Percentiles rank a stretch among this genome's conserved stretches.
Evolutionary conservation across 2,888 invertebrate species (phyloP).

Genomic region (Euphydryas editha): DNA sequence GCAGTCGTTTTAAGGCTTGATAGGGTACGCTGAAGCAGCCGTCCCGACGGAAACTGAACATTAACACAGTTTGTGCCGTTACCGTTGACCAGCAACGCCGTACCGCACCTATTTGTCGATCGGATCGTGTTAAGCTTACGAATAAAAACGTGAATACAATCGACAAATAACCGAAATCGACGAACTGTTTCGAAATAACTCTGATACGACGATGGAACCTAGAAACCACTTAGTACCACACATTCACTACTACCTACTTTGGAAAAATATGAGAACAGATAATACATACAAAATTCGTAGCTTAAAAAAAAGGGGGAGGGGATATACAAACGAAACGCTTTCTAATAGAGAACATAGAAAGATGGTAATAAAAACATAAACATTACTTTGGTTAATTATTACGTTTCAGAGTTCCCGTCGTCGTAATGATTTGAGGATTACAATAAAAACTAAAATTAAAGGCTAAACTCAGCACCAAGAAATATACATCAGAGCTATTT

Average conservation of each 20-base stretch:
- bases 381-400: background rate
- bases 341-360: background rate
- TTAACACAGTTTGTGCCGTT: slow-evolving; percentile 8
- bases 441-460: background rate
- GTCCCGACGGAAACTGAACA: slow-evolving; percentile 7
- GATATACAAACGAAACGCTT: background rate
- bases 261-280: background rate
- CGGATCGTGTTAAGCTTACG: background rate
- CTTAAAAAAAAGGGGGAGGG: background rate
- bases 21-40: slow-evolving; percentile 13
- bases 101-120: background rate
- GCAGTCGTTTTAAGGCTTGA: slow-evolving; percentile 39
- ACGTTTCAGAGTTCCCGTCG: slow-evolving; percentile 5
- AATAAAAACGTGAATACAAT: slow-evolving; percentile 7
- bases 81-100: background rate
- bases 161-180: slow-evolving; percentile 1
- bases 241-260: slow-evolving; percentile 5
- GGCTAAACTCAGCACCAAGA: slow-evolving; percentile 6
- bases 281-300: background rate
- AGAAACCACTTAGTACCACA: slow-evolving; percentile 11
- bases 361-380: slow-evolving; percentile 1
- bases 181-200: slow-evolving; percentile 21
- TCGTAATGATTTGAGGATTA: background rate
- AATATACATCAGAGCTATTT: background rate
- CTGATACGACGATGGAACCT: slow-evolving; percentile 2